phyloP scores from a whole-genome alignment of 2,113 vertebrate species.

The Bothrops jararaca region DNA sequence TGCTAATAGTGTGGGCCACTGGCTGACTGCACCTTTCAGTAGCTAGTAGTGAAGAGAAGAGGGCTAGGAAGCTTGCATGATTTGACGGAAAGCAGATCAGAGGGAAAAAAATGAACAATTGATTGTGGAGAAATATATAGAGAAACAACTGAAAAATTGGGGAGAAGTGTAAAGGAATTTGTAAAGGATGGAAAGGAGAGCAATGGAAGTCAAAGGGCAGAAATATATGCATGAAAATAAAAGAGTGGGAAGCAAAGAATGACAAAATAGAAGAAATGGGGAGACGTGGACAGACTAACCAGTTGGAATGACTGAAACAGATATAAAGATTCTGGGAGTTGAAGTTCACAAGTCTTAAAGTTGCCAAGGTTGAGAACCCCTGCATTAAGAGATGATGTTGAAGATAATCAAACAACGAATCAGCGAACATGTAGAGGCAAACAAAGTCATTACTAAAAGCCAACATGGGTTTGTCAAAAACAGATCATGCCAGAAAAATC shows the following conservation, averaged over 20 bases:
- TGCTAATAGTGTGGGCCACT: not conserved
- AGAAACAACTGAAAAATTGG: not conserved
- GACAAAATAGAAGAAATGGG: not conserved
- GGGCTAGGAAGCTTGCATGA: not conserved
- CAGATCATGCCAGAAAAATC: no score
- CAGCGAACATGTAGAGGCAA: no score
- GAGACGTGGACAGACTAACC: not conserved
- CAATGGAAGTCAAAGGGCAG: not conserved
- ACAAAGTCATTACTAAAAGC: no score
- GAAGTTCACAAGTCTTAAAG: no score
- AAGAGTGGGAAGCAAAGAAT: not conserved
- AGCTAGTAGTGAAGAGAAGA: not conserved
- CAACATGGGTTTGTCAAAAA: no score
- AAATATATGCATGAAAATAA: not conserved
- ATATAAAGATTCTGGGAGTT: no score
- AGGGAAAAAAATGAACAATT: not conserved
- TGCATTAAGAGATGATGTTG: not conserved
- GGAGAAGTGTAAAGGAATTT: not conserved
- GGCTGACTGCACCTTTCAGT: not conserved
- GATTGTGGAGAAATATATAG: not conserved
- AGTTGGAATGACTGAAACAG: not conserved
- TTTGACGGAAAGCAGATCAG: not conserved
- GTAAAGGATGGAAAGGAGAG: not conserved
- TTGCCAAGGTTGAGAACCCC: no score
- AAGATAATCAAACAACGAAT: not conserved